Evolutionary conservation across 2,888 invertebrate species (phyloP), one percentile per base, ranked within the genome.

Genomic region (Drosophila pullipes): DNA sequence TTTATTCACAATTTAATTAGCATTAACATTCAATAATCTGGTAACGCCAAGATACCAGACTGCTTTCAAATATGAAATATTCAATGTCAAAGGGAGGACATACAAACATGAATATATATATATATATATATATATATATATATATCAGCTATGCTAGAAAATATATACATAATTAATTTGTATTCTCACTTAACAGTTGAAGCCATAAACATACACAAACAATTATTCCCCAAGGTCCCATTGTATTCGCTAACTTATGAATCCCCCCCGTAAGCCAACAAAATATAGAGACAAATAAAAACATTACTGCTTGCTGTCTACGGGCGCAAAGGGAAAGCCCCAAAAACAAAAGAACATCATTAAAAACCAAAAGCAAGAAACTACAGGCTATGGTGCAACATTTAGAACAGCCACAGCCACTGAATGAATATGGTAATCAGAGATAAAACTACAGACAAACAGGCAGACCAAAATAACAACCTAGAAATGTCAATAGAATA

Each of bases 401-500:
- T 66, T 69, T 52, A 66, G 63, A 69, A 60, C 49, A 76, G 74
- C 65, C 55, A 70, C 18, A n/a, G 35, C 22, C 55, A 53, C 41
- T 41, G 41, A 44, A 30, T 68, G 37, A 59, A 62, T 13, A 61
- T 44, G 71, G 22, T 63, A 67, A 58, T 58, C 57, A 60, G 58
- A 61, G 44, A 57, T 10, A 57, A 50, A 58, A 69, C 41, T 60
- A 59, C 52, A 63, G 31, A 33, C 50, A 73, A 54, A 49, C 44
- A 57, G n/a, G 33, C 39, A 61, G 44, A 68, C 53, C 67, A 58
- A 35, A 57, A 35, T 13, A 71, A 66, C 70, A 85, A 83, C 85
- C 86, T 83, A 88, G 85, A 90, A 83, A 78, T 88, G 89, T 81
- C 85, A 90, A 90, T 81, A 83, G 60, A 81, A 69, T 62, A n/a